Conservation (phyloP, 1,140 invertebrate species). For the Whitmania pigra region DNA sequence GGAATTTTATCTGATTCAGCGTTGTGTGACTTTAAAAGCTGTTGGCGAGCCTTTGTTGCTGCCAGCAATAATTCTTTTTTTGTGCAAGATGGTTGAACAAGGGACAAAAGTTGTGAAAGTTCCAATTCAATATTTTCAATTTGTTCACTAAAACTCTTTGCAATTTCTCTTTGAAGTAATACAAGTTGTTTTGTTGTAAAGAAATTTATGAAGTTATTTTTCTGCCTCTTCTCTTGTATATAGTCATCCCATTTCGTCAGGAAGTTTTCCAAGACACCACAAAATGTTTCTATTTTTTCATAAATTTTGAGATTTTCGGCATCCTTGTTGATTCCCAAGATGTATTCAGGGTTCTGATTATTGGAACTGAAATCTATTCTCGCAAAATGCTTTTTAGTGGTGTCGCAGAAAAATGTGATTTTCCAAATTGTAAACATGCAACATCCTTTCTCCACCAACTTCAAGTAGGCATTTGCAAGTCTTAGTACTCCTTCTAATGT, state of each 20-base stretch:
- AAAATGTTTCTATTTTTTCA: slow-evolving; percentile 28
- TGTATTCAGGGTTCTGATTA: slow-evolving; percentile 21
- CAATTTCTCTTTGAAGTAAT: slow-evolving; percentile 21
- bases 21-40: too few relatives aligned
- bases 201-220: slow-evolving; percentile 33
- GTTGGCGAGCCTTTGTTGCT: too few relatives aligned
- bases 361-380: slow-evolving; percentile 29
- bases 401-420: slow-evolving; percentile 31
- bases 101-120: background rate
- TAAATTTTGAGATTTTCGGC: slow-evolving; percentile 20
- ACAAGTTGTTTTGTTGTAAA: slow-evolving; percentile 36
- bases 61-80: background rate
- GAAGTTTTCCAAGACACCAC: slow-evolving; percentile 34
- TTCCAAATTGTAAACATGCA: slow-evolving; percentile 33
- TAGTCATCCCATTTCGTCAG: slow-evolving; percentile 32
- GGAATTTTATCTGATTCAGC: too few relatives aligned
- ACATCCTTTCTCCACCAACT: slow-evolving; percentile 31
- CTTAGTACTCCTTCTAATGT: slow-evolving; percentile 34
- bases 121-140: too few relatives aligned
- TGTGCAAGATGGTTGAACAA: background rate
- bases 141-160: background rate
- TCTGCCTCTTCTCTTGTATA: slow-evolving; percentile 29
- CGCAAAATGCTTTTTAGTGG: slow-evolving; percentile 25
- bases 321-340: slow-evolving; percentile 1
- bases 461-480: slow-evolving; percentile 31